Evolutionary conservation across 1,140 invertebrate species (phyloP), one percentile per base, ranked within the genome.

Genomic region (Drosophila pallidifrons): DNA sequence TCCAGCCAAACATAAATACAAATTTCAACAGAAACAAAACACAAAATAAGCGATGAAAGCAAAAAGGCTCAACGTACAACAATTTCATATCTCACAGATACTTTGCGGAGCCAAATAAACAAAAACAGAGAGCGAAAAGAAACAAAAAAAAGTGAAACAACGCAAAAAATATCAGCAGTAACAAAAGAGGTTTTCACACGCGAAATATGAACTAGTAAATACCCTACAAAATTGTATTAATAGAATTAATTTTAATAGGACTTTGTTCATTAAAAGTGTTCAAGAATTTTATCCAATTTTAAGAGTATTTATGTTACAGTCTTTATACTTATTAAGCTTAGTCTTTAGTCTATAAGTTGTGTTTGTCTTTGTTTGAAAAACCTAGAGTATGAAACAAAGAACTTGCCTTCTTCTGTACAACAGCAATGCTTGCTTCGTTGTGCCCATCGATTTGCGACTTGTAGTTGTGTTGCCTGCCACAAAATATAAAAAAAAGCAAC

Each of bases 61-160:
- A 82, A 80, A 88, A 89, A 75, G 75, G 79, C 82, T 55, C 79
- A 75, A 64, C 67, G 77, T 77, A 83, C 67, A 77, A 77, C 71
- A 70, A 87, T 87, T 87, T 83, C 68, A 81, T 88, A 85, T 85
- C 78, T 54, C 82, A 68, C 69, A 81, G 86, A 86, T 85, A 86
- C 67, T 78, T 85, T 76, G 74, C 57, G 49, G 47, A 65, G 70
- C 51, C 75, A 85, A 86, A 85, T 85, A 85, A 81, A 85, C 82
- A 86, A 85, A 71, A 76, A 41, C 60, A 49, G 57, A 25, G 20
- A 25, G 20, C 20, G 20, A 25, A 57, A 64, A 71, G 68, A 47
- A 32, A 79, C 0, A 11, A 30, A 35, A 49, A 1, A 38, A 38
- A 8, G 13, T 41, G 11, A 13, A 72, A 49, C 46, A 66, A 82